Evolutionary conservation across 1,140 invertebrate species (phyloP), one percentile per base, ranked within the genome.

Genomic region (Hypsibius dujardini): DNA sequence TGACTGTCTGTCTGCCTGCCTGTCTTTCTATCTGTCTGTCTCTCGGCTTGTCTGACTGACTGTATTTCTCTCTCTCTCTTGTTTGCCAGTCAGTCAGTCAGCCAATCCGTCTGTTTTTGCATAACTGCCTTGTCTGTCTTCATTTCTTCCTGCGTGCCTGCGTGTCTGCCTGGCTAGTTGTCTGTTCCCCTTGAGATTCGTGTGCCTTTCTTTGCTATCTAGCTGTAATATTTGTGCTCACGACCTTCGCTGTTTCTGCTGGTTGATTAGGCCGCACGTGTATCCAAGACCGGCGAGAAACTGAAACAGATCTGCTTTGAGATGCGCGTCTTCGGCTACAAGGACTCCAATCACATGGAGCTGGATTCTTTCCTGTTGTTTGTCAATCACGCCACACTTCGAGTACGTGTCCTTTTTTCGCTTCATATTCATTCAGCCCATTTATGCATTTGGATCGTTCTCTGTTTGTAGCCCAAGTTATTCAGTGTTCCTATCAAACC

Each of bases 321-420:
- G 70, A 78, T 76, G 73, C 72, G 79, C 72, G 79, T 80, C 28
- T 80, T 79, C 75, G 80, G 80, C 28, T 81, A 80, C 73, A 79
- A 79, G 60, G 75, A 74, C 50, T 75, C 73, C 40, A 77, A 76
- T 3, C 75, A 76, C 46, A 70, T 78, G 50, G 79, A 81, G 56
- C 75, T 81, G 1, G 80, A 81, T 72, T 80, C 79, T 1, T 81
- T 80, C 72, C 75, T 81, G 7, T 72, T 77, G 42, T 81, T 80
- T 74, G 75, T 79, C 2, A 60, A 73, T 28, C 74, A 77, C 60
- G 76, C 78, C 40, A 75, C 73, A 59, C 70, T 80, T 45, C 77
- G 77, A 74, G 79, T 80, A 76, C 76, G 75, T 70, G 12, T 45
- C 40, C 0, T 75, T 1, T 62, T 50, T 40, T 1, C 47, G 47